Percentiles rank a stretch among this genome's conserved stretches.
These are phyloP conservation scores for Phymorhynchus buccinoides DNA, from an alignment of 1,140 invertebrate species.

Conservation along the genomic window DNA sequence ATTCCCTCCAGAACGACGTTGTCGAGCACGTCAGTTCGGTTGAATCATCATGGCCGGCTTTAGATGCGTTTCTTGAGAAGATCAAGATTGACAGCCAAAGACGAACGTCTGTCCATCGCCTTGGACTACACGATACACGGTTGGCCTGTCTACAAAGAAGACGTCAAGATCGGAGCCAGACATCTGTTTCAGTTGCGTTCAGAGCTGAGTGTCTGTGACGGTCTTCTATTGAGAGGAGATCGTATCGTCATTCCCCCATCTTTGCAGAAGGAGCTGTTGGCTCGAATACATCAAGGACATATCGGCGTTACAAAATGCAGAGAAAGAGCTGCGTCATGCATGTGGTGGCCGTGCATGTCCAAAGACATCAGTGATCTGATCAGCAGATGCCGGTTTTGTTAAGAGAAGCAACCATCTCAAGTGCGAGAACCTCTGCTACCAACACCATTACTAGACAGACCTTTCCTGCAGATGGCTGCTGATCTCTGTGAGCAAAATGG, in stretches of 20 bases:
- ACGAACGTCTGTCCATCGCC: not conserved
- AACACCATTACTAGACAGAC: not conserved
- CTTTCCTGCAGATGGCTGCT: not conserved
- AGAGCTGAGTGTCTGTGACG: not conserved
- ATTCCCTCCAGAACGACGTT: not conserved
- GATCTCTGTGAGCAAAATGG: not conserved
- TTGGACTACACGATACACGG: slow-evolving; percentile 12
- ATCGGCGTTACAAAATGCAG: not conserved
- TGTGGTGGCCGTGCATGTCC: not conserved
- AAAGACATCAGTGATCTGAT: too few species aligned
- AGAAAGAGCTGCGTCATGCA: not conserved
- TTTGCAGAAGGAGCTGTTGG: not conserved
- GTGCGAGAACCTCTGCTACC: too few species aligned
- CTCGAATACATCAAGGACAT: not conserved
- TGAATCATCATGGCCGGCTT: not conserved
- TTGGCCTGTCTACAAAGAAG: slow-evolving; percentile 11
- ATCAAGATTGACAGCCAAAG: not conserved
- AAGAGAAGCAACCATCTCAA: too few species aligned
- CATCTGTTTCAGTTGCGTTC: not conserved
- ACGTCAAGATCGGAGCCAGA: not conserved
- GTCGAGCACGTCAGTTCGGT: not conserved
- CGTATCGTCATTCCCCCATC: not conserved
- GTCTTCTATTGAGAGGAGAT: not conserved
- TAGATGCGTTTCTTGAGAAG: not conserved
- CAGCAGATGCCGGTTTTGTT: slow-evolving; percentile 14